Evolutionary conservation across 2,888 invertebrate species (phyloP), one percentile per base, ranked within the genome.

Genomic region (Melinopterus prodromus): DNA sequence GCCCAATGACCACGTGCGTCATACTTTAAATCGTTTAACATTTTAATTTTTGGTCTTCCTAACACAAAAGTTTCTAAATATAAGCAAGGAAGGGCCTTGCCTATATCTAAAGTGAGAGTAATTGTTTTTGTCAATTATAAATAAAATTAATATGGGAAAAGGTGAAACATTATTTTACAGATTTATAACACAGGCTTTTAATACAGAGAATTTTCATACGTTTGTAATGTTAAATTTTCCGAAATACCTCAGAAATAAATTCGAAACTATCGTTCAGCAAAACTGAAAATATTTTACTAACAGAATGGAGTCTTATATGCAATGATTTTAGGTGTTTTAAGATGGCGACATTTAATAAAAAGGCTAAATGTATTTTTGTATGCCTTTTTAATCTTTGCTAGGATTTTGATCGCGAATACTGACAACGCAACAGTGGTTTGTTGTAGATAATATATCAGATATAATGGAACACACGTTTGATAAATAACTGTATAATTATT

Each of bases 1-100:
- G 90, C 85, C 86, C 88, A 12, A 86, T 87, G 83, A 85, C 86
- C 9, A 83, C 85, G 80, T 88, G 89, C 84, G 84, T 84, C 70
- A 87, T 88, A 80, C 71, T 84, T 16, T 81, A 80, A 81, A 38
- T 14, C 15, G 72, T 38, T 15, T 14, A 36, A 35, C 16, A 16
- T 69, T 69, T 77, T 77, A 26, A 36, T 16, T 26, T 74, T 4
- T 26, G 26, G 14, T 26, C 16, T 74, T 74, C 26, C 15, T 12
- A 6, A 35, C 71, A 2, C 35, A 74, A 7, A 26, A 37, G 35
- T 37, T 74, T 74, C 35, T 15, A n/a, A 0, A 7, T 74, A 36
- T 74, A 7, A 74, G n/a, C n/a, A 74, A 35, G 35, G 37, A 72
- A 72, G 12, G 15, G 14, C 35, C 35, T 74, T 71, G 35, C 53